Percentiles rank a stretch among this genome's conserved stretches.
These are phyloP conservation scores for Adelosebastes latens DNA, from an alignment of 2,797 vertebrate species.

Conservation along the genomic window DNA sequence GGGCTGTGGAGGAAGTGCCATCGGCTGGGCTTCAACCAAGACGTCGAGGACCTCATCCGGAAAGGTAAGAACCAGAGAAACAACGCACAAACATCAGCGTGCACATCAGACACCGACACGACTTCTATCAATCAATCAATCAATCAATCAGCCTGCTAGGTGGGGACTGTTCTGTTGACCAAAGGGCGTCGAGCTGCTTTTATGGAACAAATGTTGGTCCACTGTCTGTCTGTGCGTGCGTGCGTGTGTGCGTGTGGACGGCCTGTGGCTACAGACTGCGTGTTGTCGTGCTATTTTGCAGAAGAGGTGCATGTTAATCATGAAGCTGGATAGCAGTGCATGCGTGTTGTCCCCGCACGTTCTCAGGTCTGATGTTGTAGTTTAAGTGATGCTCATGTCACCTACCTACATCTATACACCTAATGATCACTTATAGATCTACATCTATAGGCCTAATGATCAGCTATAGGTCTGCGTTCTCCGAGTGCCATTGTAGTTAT, in stretches of 20 bases:
- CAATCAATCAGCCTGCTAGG: neutral
- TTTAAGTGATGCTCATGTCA: neutral
- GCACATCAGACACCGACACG: neutral
- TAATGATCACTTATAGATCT: too few species aligned
- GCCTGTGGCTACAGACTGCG: constrained; percentile 18
- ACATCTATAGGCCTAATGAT: too few species aligned
- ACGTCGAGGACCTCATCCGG: constrained; percentile 91
- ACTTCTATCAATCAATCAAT: neutral
- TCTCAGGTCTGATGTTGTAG: neutral
- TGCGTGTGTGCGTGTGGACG: neutral
- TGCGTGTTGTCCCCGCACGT: neutral
- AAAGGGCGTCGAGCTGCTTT: constrained; percentile 12
- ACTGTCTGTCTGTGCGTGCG: neutral
- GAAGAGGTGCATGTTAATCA: constrained; percentile 2
- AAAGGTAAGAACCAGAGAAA: constrained; percentile 87
- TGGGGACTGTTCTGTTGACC: constrained; percentile 3
- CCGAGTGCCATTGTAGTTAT: too few species aligned
- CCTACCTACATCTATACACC: too few species aligned
- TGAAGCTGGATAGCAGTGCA: neutral
- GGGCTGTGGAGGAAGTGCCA: constrained; percentile 98
- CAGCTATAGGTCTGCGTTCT: too few species aligned
- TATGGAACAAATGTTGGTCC: neutral
- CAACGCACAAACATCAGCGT: neutral
- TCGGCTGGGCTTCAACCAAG: constrained; percentile 93
- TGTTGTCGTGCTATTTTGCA: constrained; percentile 33